Evolutionary conservation across 2,888 invertebrate genomes (phyloP).

Genomic region (Lasioglossum figueresi): DNA sequence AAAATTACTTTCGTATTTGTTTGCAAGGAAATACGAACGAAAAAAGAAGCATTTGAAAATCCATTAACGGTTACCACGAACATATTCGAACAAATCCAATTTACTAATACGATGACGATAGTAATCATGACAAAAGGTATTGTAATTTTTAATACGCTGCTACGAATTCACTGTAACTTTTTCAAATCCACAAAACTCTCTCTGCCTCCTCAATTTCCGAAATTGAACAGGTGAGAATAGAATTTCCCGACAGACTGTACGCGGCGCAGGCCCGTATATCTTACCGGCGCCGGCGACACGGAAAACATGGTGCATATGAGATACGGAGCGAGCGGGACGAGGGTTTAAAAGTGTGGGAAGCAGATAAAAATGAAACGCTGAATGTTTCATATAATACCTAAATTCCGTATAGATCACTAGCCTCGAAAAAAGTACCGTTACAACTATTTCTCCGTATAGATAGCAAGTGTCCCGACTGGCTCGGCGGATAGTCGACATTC

Average conservation of each 20-base stretch:
- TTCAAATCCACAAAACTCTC: not conserved
- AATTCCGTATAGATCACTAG: not conserved
- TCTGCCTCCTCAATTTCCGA: not conserved
- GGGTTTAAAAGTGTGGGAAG: not conserved
- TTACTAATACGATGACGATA: not conserved
- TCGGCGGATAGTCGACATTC: not conserved
- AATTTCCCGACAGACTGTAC: not conserved
- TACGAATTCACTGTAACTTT: not conserved
- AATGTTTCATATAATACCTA: constrained; percentile 1
- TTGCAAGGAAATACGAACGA: too few species aligned
- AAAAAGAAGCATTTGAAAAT: too few species aligned
- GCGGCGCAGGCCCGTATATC: not conserved
- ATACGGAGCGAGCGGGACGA: not conserved
- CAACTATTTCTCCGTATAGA: not conserved
- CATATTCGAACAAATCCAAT: not conserved
- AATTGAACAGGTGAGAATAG: not conserved
- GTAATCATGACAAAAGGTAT: not conserved
- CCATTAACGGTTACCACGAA: too few species aligned
- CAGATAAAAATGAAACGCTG: constrained; percentile 2
- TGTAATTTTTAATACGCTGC: not conserved
- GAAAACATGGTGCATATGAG: constrained; percentile 9
- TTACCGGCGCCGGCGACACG: constrained; percentile 8
- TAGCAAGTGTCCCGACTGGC: not conserved
- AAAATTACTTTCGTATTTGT: not conserved
- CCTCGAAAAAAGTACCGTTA: not conserved